Evolutionary conservation across 2,797 vertebrate genomes (phyloP), one percentile per base, ranked within the genome.

Genomic region (Sebastes alutus): DNA sequence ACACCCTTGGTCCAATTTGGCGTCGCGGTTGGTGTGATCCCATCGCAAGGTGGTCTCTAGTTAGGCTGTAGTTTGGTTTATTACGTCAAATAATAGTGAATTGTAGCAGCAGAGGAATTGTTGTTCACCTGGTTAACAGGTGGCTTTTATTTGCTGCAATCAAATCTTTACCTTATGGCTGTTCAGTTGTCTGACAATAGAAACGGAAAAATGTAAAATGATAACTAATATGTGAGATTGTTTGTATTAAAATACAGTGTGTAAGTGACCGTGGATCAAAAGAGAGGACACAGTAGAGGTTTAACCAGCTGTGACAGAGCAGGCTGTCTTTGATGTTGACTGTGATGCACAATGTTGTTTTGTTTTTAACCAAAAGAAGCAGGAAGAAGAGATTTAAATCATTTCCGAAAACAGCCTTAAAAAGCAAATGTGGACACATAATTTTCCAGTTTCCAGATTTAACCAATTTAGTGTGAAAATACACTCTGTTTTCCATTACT

Each of bases 91-190:
- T 63, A 77, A 62, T 11, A 11, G 29, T 42, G 46, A 56, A 56
- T 14, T 5, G 22, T 35, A 38, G 59, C 54, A 65, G 9, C 32
- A 4, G 5, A 69, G 49, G 9, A 23, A 60, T 30, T 55, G 27
- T 30, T 35, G n/a, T 18, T 58, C 54, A 59, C 7, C 18, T 66
- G 54, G 46, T 29, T 49, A 32, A 22, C 35, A 69, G 33, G 14
- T 13, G 33, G 54, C 60, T 46, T 66, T 52, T 8, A 54, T 73
- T 23, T 54, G 32, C 29, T 67, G 18, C 55, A 52, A 66, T 68
- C 20, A 61, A 29, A 80, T 33, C 29, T 16, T 14, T 8, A 11
- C 42, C 1, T 65, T 30, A 18, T 23, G 33, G 27, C 6, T 38
- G 33, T 29, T 66, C 32, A 13, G 12, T 7, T 46, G 23, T 46